Evolutionary conservation across 2,113 vertebrate species (phyloP).

Genomic region (Piprites chloris): DNA sequence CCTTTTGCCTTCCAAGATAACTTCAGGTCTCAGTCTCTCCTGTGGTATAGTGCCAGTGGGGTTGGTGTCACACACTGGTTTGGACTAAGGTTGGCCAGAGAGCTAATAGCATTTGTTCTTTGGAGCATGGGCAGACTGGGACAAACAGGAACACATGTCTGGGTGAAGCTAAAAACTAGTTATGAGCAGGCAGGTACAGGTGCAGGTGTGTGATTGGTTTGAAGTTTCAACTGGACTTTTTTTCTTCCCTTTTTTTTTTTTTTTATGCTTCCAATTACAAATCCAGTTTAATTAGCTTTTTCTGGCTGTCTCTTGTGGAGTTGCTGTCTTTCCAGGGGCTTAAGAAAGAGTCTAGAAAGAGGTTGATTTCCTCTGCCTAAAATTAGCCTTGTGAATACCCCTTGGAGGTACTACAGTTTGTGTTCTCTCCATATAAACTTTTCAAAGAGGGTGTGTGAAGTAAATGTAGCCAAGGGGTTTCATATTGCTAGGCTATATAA

Average conservation of each 20-base stretch:
- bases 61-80: not conserved
- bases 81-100: not conserved
- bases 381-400: not conserved
- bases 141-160: not conserved
- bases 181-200: not conserved
- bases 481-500: conserved; percentile 23
- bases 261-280: not conserved
- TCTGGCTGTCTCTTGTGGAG: not conserved
- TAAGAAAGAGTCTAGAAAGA: not conserved
- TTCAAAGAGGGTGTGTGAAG: not conserved
- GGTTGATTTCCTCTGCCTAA: not conserved
- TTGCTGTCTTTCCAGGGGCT: not conserved
- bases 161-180: not conserved
- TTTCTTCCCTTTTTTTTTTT: not conserved
- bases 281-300: not conserved
- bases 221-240: not conserved
- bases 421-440: not conserved
- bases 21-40: not conserved
- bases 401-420: not conserved
- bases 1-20: not conserved
- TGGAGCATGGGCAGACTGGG: not conserved
- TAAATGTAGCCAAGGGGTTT: not conserved
- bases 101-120: not conserved
- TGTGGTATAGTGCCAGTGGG: not conserved
- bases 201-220: not conserved